These are phyloP conservation scores for Dendrophyllia cribrosa DNA, from an alignment of 64 coral and sea anemone genomes.

Conservation along the genomic window DNA sequence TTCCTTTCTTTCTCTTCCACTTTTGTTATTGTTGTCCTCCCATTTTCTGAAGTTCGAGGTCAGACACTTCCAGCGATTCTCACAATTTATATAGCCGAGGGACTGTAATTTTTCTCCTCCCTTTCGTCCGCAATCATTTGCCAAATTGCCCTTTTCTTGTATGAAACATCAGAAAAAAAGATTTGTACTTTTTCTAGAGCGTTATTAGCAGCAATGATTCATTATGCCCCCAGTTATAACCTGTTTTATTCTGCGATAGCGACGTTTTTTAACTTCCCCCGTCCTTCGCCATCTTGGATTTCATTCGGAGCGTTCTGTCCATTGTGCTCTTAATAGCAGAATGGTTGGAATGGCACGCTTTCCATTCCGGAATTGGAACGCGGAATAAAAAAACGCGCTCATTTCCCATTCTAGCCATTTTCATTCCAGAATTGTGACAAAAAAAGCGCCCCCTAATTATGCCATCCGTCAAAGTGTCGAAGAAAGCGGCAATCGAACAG, in stretches of 20 bases:
- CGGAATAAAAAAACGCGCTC: background rate
- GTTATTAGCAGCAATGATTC: slow-evolving; percentile 14
- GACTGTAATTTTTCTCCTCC: background rate
- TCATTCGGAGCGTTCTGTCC: background rate
- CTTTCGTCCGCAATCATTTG: background rate
- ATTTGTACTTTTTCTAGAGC: slow-evolving; percentile 9
- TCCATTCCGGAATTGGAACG: background rate
- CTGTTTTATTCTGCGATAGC: slow-evolving; percentile 2
- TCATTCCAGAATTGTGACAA: background rate
- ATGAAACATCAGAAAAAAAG: background rate
- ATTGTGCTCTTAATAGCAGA: background rate
- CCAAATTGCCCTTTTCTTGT: slow-evolving; percentile 7
- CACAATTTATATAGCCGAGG: background rate
- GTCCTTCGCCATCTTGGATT: background rate
- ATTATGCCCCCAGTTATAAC: background rate
- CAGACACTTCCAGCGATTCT: background rate
- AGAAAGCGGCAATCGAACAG: background rate
- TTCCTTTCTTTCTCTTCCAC: background rate
- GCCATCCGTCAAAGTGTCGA: background rate
- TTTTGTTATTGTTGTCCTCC: background rate
- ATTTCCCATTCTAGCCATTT: background rate
- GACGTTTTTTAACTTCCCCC: background rate
- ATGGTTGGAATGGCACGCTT: background rate
- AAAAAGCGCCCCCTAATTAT: background rate
- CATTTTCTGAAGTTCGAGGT: background rate